Evolutionary conservation across 2,797 vertebrate species (phyloP), one percentile per base, ranked within the genome.

Genomic region (Macropodus opercularis): DNA sequence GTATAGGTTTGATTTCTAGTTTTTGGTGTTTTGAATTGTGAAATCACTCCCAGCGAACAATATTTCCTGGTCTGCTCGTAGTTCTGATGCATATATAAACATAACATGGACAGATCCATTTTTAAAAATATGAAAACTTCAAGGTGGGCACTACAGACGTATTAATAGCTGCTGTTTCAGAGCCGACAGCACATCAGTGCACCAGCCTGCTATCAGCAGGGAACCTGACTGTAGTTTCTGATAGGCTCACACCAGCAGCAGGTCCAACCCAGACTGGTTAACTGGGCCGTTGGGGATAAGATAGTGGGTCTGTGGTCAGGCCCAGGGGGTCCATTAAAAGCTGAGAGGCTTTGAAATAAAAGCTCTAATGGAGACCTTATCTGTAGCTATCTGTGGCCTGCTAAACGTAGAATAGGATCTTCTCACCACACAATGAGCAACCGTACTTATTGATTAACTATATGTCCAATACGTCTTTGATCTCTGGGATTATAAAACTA

Each of bases 361-460:
- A 80, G 72, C 76, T 68, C 65, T 92, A 91, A 92, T 92, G 89
- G 90, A 85, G 58, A 80, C 58, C 75, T 90, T 91, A 92, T 92
- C 90, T 80, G 54, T 77, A 47, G 72, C 74, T 86, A 60, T 77
- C 69, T 79, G 69, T 64, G 72, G 73, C 69, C 72, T 44, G 29
- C 55, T 46, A 17, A 48, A 72, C 76, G 65, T 47, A 51, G 58
- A 63, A 42, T 65, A 65, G 44, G 51, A 65, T 59, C 35, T 57
- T 53, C 74, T 79, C 71, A 64, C 61, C 32, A 26, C 51, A 58
- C 58, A 68, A 51, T 38, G 43, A 24, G 15, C 59, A 24, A 39
- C 60, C 52, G 55, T 43, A 52, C 29, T 31, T 8, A 31, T 32
- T 13, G 11, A 34, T 4, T 15, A 35, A 13, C 12, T 14, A 14